Base-by-base conservation (phyloP, 2,888 invertebrate genomes). In the Epistrophella euchroma region DNA sequence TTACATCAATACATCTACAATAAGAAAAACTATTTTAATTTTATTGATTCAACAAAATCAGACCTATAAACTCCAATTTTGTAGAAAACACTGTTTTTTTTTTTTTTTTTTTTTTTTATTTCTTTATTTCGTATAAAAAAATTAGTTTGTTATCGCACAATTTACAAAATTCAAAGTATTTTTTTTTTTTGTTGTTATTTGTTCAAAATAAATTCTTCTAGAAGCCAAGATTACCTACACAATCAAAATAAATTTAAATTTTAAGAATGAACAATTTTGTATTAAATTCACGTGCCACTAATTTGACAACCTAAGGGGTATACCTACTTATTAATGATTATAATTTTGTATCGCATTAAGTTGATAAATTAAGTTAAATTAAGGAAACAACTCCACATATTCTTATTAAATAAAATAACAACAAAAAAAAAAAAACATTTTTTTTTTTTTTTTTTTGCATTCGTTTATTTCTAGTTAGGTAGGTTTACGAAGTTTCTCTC, bases 221-320 rank as follows among this genome's bases (percentile, higher is more conserved):
- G n/a, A n/a, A 4, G 10, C 28, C 4, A 9, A 32, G 5, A 32
- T 32, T 32, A 55, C 17, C 45, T 10, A 45, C 4, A 10, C 55
- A 56, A 3, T 3, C 32, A 7, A 7, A 32, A 0, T 11, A 6
- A 52, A 56, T 32, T 32, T 11, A 56, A 56, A n/a, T 32, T 56
- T 32, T 17, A 32, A 32, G 9, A 56, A 17, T 32, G n/a, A 32
- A n/a, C n/a, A 32, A 28, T 17, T 11, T 56, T 56, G 4, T 52
- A 56, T 9, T 15, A n/a, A 62, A 25, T 62, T 64, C 64, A 64
- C 64, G 25, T 55, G 64, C 47, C 19, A 52, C 45, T 66, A 60
- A 77, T 66, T 72, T 76, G 72, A 66, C 66, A 82, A 47, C 82
- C 72, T 77, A 60, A 72, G 19, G 77, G 58, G n/a, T n/a, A n/a